Conservation (phyloP, 2,797 vertebrate species). For the Sandelia bainsii region DNA sequence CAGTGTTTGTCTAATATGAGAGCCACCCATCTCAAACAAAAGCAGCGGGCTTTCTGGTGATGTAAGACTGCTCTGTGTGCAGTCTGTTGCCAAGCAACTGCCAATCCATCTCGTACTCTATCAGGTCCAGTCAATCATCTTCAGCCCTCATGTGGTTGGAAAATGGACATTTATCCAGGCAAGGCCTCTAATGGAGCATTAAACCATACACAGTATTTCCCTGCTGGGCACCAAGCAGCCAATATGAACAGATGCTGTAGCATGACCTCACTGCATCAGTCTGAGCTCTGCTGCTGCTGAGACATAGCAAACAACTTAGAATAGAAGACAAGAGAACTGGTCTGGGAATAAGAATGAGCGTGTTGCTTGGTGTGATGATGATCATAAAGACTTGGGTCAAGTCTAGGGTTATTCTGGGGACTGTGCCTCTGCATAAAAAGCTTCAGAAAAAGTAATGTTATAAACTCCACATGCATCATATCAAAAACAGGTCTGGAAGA, state of each 20-base stretch:
- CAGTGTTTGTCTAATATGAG: constrained; percentile 40
- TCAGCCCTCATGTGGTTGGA: constrained; percentile 58
- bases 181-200: constrained; percentile 83
- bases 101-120: constrained; percentile 28
- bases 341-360: constrained; percentile 9
- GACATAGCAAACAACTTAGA: constrained; percentile 26
- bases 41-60: constrained; percentile 47
- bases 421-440: not conserved
- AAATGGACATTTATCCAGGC: constrained; percentile 77
- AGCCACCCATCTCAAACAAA: constrained; percentile 47
- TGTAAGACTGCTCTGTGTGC: constrained; percentile 57
- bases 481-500: not conserved
- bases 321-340: not conserved
- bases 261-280: constrained; percentile 76
- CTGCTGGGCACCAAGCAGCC: constrained; percentile 56
- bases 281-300: constrained; percentile 37
- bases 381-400: constrained; percentile 13
- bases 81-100: constrained; percentile 62
- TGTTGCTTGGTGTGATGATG: not conserved
- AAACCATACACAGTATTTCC: constrained; percentile 65
- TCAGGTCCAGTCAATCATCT: constrained; percentile 67
- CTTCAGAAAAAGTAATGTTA: not conserved
- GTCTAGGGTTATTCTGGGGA: not conserved
- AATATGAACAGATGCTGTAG: constrained; percentile 51
- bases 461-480: not conserved